Base-by-base conservation (phyloP, 2,797 vertebrate species). In the Tangara arthus region DNA sequence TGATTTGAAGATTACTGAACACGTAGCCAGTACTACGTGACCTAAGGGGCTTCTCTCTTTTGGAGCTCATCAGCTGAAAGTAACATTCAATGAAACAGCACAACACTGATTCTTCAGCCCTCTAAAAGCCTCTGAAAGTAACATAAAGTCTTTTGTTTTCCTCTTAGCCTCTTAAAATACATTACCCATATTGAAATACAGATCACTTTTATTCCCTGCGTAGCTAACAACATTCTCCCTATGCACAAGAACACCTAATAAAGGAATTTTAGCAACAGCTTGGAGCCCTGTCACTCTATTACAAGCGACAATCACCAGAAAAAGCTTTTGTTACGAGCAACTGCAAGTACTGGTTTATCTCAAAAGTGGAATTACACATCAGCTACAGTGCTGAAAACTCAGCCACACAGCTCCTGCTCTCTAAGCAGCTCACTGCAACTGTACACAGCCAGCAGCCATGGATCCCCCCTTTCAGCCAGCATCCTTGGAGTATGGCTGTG, bases 231-330 rank as follows among this genome's bases (percentile, higher is more conserved):
- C 61, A 69, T 27, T 34, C 18, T 61, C 32, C 20, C 22, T 9
- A 12, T 52, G 28, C 28, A 52, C 50, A 52, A 30, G 17, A 52
- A 52, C 50, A 30, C 50, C 28, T 52, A 52, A 52, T 52, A 52
- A 52, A 52, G 50, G 28, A 8, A 30, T 52, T 52, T 30, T 52
- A 52, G 50, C 50, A 52, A 52, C 50, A 52, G 50, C 50, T 30
- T 30, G 17, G 28, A 30, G 28, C 50, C 50, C 50, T 52, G 28
- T 52, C 7, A 1, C 50, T 30, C 50, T 52, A 52, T 52, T 52
- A 30, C 0, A 6, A 64, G 34, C 0, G 0, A 42, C 6, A 69
- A 73, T 17, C 28, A 90, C 46, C 32, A 53, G 34, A 64, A 83
- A 88, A 83, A 23, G 8, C 8, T 79, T 88, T 63, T 4, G 2